Conservation (phyloP, 2,888 invertebrate species). For the Tuta absoluta region DNA sequence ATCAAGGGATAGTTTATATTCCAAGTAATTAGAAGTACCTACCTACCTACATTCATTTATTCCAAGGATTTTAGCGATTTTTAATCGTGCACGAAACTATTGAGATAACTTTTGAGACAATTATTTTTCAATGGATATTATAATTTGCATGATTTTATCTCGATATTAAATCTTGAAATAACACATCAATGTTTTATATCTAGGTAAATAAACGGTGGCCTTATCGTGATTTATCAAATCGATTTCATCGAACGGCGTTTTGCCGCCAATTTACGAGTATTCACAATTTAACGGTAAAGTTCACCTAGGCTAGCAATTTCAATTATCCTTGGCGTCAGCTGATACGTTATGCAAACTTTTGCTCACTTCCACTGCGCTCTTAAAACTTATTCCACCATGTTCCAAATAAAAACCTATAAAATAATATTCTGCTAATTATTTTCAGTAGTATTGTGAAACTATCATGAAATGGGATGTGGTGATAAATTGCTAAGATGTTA, state of each 20-base stretch:
- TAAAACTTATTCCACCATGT: too few relatives aligned
- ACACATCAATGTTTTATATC: not conserved
- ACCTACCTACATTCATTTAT: not conserved
- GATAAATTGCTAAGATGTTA: too few relatives aligned
- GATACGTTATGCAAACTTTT: conserved; percentile 27
- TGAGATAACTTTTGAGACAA: not conserved
- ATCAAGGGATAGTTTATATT: too few relatives aligned
- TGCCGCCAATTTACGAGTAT: conserved; percentile 13
- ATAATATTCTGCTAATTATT: too few relatives aligned
- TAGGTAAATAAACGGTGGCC: not conserved
- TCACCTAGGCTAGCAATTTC: conserved; percentile 21
- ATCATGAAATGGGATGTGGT: too few relatives aligned
- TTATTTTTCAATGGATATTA: not conserved
- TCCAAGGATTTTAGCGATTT: too few relatives aligned
- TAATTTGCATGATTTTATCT: not conserved
- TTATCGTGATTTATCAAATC: conserved; percentile 14
- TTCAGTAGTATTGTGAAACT: too few relatives aligned
- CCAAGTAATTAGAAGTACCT: too few relatives aligned
- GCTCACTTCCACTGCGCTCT: too few relatives aligned
- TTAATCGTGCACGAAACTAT: too few relatives aligned
- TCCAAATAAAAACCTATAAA: too few relatives aligned
- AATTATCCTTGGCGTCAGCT: conserved; percentile 26
- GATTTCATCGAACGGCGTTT: not conserved
- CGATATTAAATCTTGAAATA: not conserved
- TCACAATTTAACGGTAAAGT: conserved; percentile 20